A percentile compares a stretch with the other conserved stretches of the same genome.
Conservation (phyloP, 2,113 vertebrate species). For the Piliocolobus tephrosceles region DNA sequence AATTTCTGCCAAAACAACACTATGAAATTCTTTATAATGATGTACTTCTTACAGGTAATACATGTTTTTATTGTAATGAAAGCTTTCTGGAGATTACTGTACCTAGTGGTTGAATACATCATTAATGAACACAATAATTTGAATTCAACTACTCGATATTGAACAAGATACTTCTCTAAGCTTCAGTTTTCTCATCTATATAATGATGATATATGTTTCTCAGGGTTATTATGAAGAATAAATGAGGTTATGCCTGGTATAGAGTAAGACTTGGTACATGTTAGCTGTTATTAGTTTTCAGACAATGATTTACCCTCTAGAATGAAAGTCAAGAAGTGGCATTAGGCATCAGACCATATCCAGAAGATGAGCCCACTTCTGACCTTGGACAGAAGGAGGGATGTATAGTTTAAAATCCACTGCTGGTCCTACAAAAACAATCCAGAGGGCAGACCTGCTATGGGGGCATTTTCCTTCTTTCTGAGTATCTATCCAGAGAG, state of each 20-base stretch:
- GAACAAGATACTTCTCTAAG: not conserved
- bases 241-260: not conserved
- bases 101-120: not conserved
- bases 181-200: not conserved
- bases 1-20: not conserved
- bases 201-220: not conserved
- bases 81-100: not conserved
- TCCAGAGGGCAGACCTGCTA: not conserved
- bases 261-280: not conserved
- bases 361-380: not conserved
- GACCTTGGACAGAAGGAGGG: not conserved
- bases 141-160: not conserved
- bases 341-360: not conserved
- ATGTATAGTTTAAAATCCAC: not conserved
- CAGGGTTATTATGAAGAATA: not conserved
- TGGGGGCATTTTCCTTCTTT: not conserved
- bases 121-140: not conserved
- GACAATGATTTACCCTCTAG: not conserved
- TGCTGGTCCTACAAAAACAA: not conserved
- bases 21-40: not conserved
- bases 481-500: not conserved
- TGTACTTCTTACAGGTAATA: not conserved
- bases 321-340: not conserved
- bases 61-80: not conserved
- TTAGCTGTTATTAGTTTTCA: not conserved